A percentile compares a stretch with the other conserved stretches of the same genome.
phyloP scores from a whole-genome alignment of 2,113 vertebrate genomes.

The Craseonycteris thonglongyai region DNA sequence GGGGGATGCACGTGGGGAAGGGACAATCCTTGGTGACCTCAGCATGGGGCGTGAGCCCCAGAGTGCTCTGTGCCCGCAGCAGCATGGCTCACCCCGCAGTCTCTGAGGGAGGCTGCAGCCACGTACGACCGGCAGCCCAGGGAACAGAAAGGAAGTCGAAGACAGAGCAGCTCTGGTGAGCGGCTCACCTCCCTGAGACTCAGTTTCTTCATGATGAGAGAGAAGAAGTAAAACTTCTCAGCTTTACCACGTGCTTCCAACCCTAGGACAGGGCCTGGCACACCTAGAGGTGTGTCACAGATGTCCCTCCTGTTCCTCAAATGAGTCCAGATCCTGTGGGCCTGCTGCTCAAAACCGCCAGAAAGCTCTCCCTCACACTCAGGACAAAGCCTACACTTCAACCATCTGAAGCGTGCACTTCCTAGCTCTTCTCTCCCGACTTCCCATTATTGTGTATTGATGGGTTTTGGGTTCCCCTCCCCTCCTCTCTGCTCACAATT shows the following conservation, averaged over 20 bases:
- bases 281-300: background rate
- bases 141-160: background rate
- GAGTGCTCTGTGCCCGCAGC: background rate
- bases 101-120: background rate
- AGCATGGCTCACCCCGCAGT: background rate
- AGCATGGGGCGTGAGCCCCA: background rate
- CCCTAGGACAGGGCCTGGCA: background rate
- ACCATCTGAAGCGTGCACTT: background rate
- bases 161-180: rapidly evolving
- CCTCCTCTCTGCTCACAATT: too few species aligned
- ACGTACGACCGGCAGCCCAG: too few species aligned
- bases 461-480: too few species aligned
- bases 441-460: background rate
- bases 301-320: background rate
- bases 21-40: background rate
- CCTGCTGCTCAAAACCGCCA: background rate
- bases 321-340: background rate
- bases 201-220: background rate
- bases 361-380: background rate
- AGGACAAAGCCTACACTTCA: background rate
- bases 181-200: background rate
- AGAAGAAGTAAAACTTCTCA: background rate
- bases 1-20: background rate
- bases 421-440: background rate
- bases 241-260: background rate